Percentiles rank a stretch among this genome's conserved stretches.
These are phyloP conservation scores for Callaeas wilsoni DNA, from an alignment of 2,113 vertebrate species.

Conservation along the genomic window DNA sequence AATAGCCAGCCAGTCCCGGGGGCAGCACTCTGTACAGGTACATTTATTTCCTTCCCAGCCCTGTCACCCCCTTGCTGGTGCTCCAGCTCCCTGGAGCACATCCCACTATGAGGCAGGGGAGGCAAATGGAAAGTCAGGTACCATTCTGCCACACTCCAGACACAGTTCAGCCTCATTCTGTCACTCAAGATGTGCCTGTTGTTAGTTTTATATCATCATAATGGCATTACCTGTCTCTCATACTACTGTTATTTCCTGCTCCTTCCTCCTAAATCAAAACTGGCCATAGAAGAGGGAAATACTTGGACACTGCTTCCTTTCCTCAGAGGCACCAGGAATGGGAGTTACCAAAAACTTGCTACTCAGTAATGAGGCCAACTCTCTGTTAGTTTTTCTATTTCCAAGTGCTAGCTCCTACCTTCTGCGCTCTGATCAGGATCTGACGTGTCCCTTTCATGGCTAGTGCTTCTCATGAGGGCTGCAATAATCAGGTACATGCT, in stretches of 20 bases:
- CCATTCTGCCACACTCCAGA: neutral
- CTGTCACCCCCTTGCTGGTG: neutral
- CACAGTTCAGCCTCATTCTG: neutral
- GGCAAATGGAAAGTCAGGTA: neutral
- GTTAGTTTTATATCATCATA: neutral
- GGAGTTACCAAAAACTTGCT: neutral
- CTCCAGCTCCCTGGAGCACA: neutral
- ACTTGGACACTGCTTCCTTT: neutral
- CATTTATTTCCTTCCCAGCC: slow-evolving; percentile 46
- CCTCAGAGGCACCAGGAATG: neutral
- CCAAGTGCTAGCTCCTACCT: neutral
- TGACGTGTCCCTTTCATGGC: neutral
- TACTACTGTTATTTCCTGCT: neutral
- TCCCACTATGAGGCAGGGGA: neutral
- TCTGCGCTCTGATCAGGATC: neutral
- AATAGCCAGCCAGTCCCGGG: slow-evolving; percentile 13
- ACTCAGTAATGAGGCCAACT: neutral
- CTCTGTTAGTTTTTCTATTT: neutral
- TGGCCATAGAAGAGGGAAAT: neutral
- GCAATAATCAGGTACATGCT: neutral
- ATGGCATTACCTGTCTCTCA: neutral
- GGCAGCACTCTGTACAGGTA: slow-evolving; percentile 22
- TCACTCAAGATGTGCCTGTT: neutral
- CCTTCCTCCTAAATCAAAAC: neutral
- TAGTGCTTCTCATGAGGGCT: neutral